Evolutionary conservation across 64 coral and sea anemone genomes (phyloP), one percentile per base, ranked within the genome.

Genomic region (Platygyra sinensis): DNA sequence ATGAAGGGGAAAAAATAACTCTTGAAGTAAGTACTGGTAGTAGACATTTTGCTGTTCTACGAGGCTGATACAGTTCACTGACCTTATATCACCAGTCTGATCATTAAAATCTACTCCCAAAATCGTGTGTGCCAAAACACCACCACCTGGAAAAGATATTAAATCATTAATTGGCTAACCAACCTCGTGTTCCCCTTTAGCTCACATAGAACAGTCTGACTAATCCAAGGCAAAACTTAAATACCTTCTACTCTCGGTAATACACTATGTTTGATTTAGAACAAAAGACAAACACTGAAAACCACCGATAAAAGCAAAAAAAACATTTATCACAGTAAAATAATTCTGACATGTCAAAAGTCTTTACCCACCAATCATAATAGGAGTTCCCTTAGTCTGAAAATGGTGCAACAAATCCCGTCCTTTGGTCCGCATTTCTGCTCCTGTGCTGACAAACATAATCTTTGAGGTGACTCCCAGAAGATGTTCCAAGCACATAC

Each of bases 81-180:
- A 99, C 97, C 88, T 95, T 33, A 99, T 89, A 24, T 95, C 94
- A 77, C 97, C 97, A 52, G 91, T 95, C 42, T 95, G 91, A 38
- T 95, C 93, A 93, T 93, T 95, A 73, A 93, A 99, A 81, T 95
- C 88, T 18, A 99, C 94, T 17, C 97, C 97, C 46, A 99, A 52
- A 16, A 99, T 99, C 6, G 97, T 99, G 57, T 99, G 97, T 11
- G 97, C 97, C 36, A 99, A 42, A 62, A 99, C 97, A 80, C 97
- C 97, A 7, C 97, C 97, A 57, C 97, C 97, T 99, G 61, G 19
- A 12, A 78, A 90, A 6, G 17, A 29, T 71, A 72, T 15, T 72
- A 18, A 10, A 22, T 82, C 25, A 36, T 36, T 36, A 36, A 36
- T 36, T 36, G 24, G 25, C 0, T 14, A 75, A 31, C 5, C 3